Evolutionary conservation across 2,797 vertebrate genomes (phyloP).

Genomic region (Sebastes goodei): DNA sequence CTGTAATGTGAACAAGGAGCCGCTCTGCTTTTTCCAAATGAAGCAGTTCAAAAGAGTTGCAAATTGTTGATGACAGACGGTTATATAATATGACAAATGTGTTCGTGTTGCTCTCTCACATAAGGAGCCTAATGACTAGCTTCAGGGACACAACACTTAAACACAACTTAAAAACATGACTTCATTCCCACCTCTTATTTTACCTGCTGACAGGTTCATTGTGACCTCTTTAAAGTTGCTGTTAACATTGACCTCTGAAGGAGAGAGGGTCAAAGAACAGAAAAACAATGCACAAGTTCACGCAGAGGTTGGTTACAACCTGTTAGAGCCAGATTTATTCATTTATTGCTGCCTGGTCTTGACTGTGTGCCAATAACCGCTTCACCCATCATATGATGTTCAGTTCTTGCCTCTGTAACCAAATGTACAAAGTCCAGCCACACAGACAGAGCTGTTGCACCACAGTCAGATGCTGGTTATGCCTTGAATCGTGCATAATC

Average conservation of each 20-base stretch:
- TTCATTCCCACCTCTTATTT: background rate
- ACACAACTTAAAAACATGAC: background rate
- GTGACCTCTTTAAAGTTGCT: background rate
- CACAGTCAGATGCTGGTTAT: background rate
- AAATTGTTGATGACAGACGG: conserved; percentile 8
- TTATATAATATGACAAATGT: conserved; percentile 39
- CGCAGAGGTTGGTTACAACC: background rate
- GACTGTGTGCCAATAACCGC: background rate
- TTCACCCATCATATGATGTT: background rate
- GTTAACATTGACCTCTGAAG: background rate
- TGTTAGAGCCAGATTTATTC: background rate
- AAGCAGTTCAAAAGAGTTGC: background rate
- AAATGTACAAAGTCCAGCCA: conserved; percentile 14
- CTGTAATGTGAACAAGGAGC: background rate
- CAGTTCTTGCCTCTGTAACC: background rate
- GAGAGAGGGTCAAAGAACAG: background rate
- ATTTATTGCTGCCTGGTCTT: background rate
- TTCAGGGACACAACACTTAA: background rate
- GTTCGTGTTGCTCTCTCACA: background rate
- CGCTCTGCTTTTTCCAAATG: background rate
- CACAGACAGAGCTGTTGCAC: background rate
- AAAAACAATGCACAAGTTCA: background rate
- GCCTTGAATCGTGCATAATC: background rate
- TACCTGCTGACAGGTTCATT: background rate
- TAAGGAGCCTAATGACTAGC: background rate